Base-by-base conservation (phyloP, 2,888 invertebrate genomes). In the Pseudanteris insignis region DNA sequence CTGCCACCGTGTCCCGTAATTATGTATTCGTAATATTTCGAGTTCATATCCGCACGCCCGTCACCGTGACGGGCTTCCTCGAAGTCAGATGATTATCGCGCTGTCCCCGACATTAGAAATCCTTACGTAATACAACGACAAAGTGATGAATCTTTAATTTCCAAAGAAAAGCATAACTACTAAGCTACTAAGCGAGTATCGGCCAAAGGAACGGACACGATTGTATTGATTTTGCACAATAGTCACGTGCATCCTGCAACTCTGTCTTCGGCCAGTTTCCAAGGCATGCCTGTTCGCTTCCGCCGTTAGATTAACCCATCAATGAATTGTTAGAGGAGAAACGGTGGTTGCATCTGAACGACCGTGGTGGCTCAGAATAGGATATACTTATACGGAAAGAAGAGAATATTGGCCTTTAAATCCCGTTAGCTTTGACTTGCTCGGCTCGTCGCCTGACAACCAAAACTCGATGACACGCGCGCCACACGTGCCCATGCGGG, bases 201-300 rank as follows among this genome's bases (percentile, higher is more conserved):
- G 46, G 46, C 48, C 40, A 54, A 40, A 43, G 34, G 29, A 37
- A 8, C 9, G 14, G 24, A 14, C 43, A 36, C 46, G 40, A 53
- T 53, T 18, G 41, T 50, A 34, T 41, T 47, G 50, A 69, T 72
- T 76, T 74, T 65, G 70, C 72, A 77, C 72, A 70, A 74, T 69
- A 68, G 74, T 77, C 76, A 76, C 76, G 76, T 65, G 73, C 75
- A 74, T 74, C 73, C 74, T 74, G 74, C 70, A 53, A 59, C 58
- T 62, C 44, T 46, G 53, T 34, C 46, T 44, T 58, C 38, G 46
- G 21, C 50, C 50, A 50, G 44, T 58, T 57, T 63, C 28, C 30
- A 41, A 48, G 53, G 50, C 63, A 63, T 61, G 51, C 15, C 28
- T 36, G 33, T 29, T 60, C 48, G 61, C 59, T 67, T 67, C 64